phyloP scores from a whole-genome alignment of 2,797 vertebrate species.

The Trematocara caparti region DNA sequence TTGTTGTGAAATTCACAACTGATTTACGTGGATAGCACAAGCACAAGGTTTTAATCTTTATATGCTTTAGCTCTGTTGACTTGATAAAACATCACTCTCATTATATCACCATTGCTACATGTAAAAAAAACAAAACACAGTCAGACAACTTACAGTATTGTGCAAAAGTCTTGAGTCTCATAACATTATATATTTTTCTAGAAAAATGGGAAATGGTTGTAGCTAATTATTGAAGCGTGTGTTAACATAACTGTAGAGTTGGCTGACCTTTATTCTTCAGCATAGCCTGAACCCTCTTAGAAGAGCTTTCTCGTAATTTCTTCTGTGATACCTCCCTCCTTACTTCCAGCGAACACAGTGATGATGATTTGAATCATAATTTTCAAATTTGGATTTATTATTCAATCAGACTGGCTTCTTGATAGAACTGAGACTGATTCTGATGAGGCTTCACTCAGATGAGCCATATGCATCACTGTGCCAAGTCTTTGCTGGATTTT shows the following conservation, averaged over 20 bases:
- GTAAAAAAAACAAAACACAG: background rate
- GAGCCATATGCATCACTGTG: background rate
- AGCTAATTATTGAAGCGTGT: background rate
- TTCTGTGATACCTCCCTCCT: background rate
- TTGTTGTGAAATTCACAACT: background rate
- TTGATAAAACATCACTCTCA: background rate
- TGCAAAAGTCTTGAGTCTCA: background rate
- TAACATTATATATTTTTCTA: background rate
- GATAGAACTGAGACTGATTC: background rate
- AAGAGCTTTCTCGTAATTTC: accelerated
- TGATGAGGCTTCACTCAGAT: background rate
- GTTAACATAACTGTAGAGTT: background rate
- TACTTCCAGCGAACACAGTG: background rate
- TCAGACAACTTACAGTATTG: background rate
- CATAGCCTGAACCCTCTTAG: background rate
- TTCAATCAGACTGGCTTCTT: background rate
- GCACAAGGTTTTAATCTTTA: background rate
- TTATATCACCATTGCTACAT: background rate
- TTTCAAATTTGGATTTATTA: background rate
- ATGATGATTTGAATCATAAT: background rate
- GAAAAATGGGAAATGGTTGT: background rate
- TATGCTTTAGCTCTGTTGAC: background rate
- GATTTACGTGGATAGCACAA: background rate
- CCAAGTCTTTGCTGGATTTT: accelerated
- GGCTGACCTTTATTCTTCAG: background rate